A percentile compares a stretch with the other conserved stretches of the same genome.
These are phyloP conservation scores for Leptatherina wallacei DNA, from an alignment of 2,797 vertebrate species.

Conservation along the genomic window DNA sequence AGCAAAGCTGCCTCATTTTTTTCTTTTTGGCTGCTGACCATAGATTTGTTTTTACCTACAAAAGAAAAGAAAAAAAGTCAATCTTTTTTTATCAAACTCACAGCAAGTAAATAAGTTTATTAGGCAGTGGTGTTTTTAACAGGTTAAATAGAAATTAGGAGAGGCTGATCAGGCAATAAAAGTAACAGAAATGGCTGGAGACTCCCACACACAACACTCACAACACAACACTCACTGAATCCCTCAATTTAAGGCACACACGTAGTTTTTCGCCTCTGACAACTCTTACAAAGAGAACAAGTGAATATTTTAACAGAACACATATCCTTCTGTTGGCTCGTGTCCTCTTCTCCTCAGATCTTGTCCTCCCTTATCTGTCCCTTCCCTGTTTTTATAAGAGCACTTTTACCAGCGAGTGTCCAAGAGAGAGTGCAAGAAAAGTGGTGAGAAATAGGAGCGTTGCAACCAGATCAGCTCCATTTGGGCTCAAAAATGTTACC, in stretches of 20 bases:
- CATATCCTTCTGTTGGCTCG: constrained; percentile 48
- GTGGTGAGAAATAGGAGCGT: constrained; percentile 1
- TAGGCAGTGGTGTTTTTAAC: neutral
- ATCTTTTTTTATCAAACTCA: neutral
- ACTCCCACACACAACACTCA: constrained; percentile 1
- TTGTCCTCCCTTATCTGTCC: constrained; percentile 24
- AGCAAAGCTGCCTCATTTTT: neutral
- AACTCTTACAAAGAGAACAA: constrained; percentile 66
- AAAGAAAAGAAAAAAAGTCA: neutral
- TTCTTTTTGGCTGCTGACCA: neutral
- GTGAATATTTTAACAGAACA: constrained; percentile 81
- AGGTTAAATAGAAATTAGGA: neutral
- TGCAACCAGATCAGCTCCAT: constrained; percentile 40
- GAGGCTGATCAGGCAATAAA: neutral
- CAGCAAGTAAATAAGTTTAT: neutral
- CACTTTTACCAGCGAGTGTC: constrained; percentile 43
- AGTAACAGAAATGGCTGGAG: neutral
- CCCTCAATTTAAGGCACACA: constrained; percentile 50
- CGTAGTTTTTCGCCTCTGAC: constrained; percentile 39
- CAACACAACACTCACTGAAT: too few species aligned
- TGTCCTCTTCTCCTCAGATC: constrained; percentile 24
- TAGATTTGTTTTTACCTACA: neutral
- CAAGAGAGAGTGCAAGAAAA: constrained; percentile 28
- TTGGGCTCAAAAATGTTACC: constrained; percentile 35
- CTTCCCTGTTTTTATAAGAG: constrained; percentile 48